Evolutionary conservation across 2,113 vertebrate genomes (phyloP), one percentile per base, ranked within the genome.

Genomic region (Tachycineta bicolor): DNA sequence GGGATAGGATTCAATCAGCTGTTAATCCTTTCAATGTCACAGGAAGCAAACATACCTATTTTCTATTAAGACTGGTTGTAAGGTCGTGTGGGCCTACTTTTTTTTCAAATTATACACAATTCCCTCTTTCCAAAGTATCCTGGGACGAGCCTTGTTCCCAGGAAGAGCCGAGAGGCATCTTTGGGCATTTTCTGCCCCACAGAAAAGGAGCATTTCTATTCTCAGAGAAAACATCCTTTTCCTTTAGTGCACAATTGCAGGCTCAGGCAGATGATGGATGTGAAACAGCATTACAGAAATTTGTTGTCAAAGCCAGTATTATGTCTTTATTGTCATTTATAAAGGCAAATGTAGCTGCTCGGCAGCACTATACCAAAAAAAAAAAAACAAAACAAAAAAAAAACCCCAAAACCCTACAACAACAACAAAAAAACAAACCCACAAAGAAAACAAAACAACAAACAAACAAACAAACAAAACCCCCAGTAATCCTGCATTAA

Each of bases 1-100:
- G 22, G 59, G 26, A 34, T 76, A 90, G 76, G 33, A 44, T 88
- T 90, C 83, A 64, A n/a, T 74, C 50, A 33, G 75, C n/a, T 44
- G 43, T 67, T 93, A 92, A 97, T 89, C 76, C 87, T 89, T 94
- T 31, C 85, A 50, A 28, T 80, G 85, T 91, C 89, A 81, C 46
- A 58, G 77, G 68, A 87, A 87, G 70, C 37, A 74, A 80, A 74
- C 47, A 8, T 58, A 65, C 7, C 28, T 14, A 17, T 94, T 90
- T 95, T 89, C 56, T 59, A 4, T 71, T 75, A 83, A 69, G 60
- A 28, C 22, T 79, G n/a, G 34, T 39, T 65, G 14, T 47, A 76
- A 92, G 46, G 46, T 71, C 11, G 7, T 34, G 10, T 68, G 69
- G 60, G 15, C 46, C 64, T 70, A 37, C 11, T 43, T 37, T 59